Base-by-base conservation (phyloP, 2,113 vertebrate genomes). In the Mionectes macconnelli region DNA sequence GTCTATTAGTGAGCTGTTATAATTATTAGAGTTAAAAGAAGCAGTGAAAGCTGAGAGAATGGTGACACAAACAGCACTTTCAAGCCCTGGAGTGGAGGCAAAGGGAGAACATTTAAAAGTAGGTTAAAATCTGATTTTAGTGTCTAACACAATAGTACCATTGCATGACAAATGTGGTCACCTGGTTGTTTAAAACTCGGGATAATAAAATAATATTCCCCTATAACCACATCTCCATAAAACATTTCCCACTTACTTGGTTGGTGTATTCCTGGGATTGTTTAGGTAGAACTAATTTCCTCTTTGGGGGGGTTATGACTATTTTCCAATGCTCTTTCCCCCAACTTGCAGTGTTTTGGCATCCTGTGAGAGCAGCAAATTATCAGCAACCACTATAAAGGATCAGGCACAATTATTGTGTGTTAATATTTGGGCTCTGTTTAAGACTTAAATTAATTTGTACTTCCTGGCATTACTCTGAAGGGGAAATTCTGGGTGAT, bases 1-100 rank as follows among this genome's bases (percentile, higher is more conserved):
- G 95, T 97, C 85, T 49, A 96, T 98, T 97, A 98, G 97, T 18
- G 56, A 86, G 84, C 96, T 85, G 90, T 94, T 96, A 74, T 98
- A 97, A 98, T 96, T 96, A 84, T 63, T 23, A 31, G 89, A 93
- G 25, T 20, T 52, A 45, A 93, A 67, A 62, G 50, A 47, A 89
- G 6, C 66, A 55, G 20, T 40, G 87, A 64, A 84, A 94, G 73
- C 47, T 78, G 72, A 70, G 21, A 83, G 64, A 83, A 79, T 0
- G 55, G 35, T 53, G 64, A 12, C 89, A 89, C 76, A 90, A 83
- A 87, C 50, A 66, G 30, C 78, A 24, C 56, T 73, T 88, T 57
- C 84, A 12, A 74, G 45, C 33, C 59, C 78, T 12, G 40, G 47
- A 79, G 63, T 15, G 81, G 60, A 93, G 89, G 64, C 52, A 47